Percentiles rank a stretch among this genome's conserved stretches.
Conservation (phyloP, 2,888 invertebrate species). For the Ectemnius continuus region DNA sequence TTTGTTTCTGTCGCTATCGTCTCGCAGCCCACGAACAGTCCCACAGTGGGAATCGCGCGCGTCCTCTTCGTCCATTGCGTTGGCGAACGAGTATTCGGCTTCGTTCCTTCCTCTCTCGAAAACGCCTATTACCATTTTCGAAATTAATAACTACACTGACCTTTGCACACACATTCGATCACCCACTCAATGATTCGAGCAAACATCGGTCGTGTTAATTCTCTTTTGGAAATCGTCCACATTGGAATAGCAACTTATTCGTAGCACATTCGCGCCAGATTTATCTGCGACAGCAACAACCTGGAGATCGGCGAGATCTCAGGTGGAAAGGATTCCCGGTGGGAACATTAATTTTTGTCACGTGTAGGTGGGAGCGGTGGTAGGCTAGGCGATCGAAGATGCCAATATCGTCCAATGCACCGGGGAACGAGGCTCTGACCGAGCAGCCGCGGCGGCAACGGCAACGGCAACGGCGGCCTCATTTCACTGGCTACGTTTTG, state of each 20-base stretch:
- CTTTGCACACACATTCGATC: no score
- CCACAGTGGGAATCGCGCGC: neutral
- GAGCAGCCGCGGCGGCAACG: neutral
- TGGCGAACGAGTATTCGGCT: conserved; percentile 51
- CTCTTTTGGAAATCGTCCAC: no score
- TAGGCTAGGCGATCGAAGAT: neutral
- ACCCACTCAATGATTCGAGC: no score
- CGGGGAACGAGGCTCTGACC: neutral
- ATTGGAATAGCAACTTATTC: no score
- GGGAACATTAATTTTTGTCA: neutral
- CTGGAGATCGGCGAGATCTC: no score
- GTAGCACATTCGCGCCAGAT: neutral
- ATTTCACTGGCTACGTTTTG: conserved; percentile 9
- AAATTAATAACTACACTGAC: conserved; percentile 20
- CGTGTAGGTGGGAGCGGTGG: neutral
- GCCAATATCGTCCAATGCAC: conserved; percentile 21
- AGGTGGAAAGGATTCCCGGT: neutral
- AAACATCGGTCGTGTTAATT: no score
- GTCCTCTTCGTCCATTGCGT: conserved; percentile 36
- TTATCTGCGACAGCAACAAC: no score
- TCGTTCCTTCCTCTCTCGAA: conserved; percentile 23
- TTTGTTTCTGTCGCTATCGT: conserved; percentile 2
- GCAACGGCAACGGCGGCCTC: neutral
- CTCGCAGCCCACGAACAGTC: conserved; percentile 9
- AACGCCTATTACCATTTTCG: conserved; percentile 40